Conservation (phyloP, 2,888 invertebrate species). For the Cantharis nigra region DNA sequence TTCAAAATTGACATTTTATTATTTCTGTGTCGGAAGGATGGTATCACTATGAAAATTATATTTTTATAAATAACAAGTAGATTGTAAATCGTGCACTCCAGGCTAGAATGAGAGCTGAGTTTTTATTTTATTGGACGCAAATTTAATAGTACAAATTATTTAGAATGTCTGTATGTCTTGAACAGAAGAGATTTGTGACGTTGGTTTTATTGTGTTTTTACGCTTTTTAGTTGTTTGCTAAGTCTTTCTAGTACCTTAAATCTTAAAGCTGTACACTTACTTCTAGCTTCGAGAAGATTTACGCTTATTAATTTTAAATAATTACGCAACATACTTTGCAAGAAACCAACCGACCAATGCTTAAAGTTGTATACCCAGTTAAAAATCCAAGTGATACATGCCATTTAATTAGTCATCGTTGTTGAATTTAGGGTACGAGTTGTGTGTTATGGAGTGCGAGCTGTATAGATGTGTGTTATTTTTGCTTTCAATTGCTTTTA, state of each 20-base stretch:
- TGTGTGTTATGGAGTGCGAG: background rate
- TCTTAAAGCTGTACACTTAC: conserved; percentile 12
- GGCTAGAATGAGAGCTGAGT: background rate
- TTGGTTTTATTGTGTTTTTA: conserved; percentile 15
- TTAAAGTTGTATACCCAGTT: background rate
- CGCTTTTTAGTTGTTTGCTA: conserved; percentile 28
- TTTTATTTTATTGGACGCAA: background rate
- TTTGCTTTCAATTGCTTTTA: background rate
- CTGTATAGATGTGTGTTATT: background rate
- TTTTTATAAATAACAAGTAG: background rate
- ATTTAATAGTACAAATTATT: background rate
- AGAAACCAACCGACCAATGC: background rate
- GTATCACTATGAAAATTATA: background rate
- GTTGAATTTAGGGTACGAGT: background rate
- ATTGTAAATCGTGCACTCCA: background rate
- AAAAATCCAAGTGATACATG: background rate
- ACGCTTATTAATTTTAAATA: conserved; percentile 28
- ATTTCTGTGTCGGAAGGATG: background rate
- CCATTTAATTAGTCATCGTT: background rate
- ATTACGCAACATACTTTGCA: background rate
- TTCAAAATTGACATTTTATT: background rate
- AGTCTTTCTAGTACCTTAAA: conserved; percentile 27
- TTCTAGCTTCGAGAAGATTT: conserved; percentile 14
- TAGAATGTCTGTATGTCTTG: background rate
- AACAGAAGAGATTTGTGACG: background rate